A percentile compares a stretch with the other conserved stretches of the same genome.
phyloP scores from a whole-genome alignment of 2,113 vertebrate genomes.

The Synchiropus splendidus region DNA sequence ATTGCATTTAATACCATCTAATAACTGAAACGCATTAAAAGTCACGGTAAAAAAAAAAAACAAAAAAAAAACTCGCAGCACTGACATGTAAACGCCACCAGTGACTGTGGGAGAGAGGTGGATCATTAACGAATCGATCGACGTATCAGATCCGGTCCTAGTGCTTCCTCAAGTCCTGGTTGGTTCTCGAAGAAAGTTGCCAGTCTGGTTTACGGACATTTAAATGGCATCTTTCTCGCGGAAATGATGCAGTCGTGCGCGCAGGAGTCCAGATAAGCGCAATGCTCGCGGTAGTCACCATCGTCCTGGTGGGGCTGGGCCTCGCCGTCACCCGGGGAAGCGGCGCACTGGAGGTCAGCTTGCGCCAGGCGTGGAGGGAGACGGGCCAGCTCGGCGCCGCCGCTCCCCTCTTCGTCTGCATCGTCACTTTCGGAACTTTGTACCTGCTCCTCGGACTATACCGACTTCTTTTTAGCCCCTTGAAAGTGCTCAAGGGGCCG shows the following conservation, averaged over 20 bases:
- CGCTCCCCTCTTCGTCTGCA: slow-evolving; percentile 21
- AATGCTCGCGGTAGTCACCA: slow-evolving; percentile 16
- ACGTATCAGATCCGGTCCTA: no score
- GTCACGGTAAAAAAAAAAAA: no score
- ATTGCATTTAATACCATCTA: no score
- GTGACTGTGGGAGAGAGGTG: no score
- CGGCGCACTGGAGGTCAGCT: slow-evolving; percentile 4
- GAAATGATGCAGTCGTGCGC: not conserved
- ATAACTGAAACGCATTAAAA: no score
- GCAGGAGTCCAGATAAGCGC: not conserved
- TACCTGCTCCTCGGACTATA: slow-evolving; percentile 45
- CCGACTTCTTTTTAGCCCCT: slow-evolving; percentile 54
- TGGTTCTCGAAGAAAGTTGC: no score
- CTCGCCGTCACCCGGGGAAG: slow-evolving; percentile 24
- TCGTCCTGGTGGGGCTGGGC: slow-evolving; percentile 30
- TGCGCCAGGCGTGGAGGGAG: slow-evolving; percentile 28
- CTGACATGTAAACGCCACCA: no score
- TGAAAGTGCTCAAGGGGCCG: slow-evolving; percentile 51
- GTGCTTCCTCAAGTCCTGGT: no score
- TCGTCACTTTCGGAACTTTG: slow-evolving; percentile 25
- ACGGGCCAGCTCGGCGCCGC: slow-evolving; percentile 27
- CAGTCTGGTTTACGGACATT: no score
- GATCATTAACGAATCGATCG: no score
- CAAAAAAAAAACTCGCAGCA: no score
- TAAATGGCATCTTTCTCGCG: not conserved